phyloP scores from a whole-genome alignment of 2,113 vertebrate species.

The Zosterops borbonicus region DNA sequence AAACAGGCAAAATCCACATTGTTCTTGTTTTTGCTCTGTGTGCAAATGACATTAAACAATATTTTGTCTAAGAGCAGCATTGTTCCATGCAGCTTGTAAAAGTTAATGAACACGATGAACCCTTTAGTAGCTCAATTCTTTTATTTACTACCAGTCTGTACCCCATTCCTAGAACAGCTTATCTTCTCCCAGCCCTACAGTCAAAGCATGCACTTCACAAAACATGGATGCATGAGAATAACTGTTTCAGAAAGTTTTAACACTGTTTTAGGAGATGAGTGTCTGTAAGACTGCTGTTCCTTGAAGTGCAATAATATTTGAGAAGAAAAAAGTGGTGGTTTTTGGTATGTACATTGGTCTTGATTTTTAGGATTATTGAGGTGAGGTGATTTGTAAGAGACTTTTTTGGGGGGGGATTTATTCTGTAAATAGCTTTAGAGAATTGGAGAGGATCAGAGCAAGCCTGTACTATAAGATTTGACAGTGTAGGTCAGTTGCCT shows the following conservation, averaged over 20 bases:
- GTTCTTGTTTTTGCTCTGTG: slow-evolving; percentile 4
- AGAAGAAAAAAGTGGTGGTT: neutral
- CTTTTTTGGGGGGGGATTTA: neutral
- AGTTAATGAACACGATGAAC: neutral
- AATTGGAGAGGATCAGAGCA: neutral
- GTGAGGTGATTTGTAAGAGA: neutral
- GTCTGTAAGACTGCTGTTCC: neutral
- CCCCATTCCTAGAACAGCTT: neutral
- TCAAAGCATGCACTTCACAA: neutral
- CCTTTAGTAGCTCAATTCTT: neutral
- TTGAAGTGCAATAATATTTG: neutral
- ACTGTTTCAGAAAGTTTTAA: neutral
- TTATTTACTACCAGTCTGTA: neutral
- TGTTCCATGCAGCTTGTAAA: neutral
- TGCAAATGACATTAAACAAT: neutral
- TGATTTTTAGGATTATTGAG: neutral
- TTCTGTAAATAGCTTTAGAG: neutral
- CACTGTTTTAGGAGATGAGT: neutral
- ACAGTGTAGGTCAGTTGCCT: neutral
- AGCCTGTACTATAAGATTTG: neutral
- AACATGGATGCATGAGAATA: neutral
- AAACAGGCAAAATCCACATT: slow-evolving; percentile 9
- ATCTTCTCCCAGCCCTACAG: neutral
- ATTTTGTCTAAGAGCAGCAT: neutral
- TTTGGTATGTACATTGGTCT: neutral